Conservation (phyloP, 2,888 invertebrate species). For the Crossocerus cetratus region DNA sequence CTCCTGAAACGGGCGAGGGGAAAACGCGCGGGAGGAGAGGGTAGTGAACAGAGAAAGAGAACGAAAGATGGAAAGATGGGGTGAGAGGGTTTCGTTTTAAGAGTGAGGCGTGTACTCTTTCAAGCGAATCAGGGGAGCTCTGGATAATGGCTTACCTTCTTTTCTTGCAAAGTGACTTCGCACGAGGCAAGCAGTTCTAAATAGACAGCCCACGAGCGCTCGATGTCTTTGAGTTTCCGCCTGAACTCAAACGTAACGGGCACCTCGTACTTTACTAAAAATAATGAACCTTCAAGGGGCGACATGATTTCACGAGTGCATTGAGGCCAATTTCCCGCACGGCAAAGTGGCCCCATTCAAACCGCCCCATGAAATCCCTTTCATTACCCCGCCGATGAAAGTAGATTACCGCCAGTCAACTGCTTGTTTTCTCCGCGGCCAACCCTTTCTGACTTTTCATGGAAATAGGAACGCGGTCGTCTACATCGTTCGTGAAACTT, state of each 20-base stretch:
- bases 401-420: background rate
- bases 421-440: background rate
- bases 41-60: too few relatives aligned
- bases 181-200: constrained; percentile 83
- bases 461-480: too few relatives aligned
- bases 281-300: background rate
- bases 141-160: constrained; percentile 79
- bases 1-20: constrained; percentile 73
- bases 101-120: too few relatives aligned
- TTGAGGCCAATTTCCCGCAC: background rate
- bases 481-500: too few relatives aligned
- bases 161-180: constrained; percentile 84
- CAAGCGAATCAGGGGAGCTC: background rate
- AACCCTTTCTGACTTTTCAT: background rate
- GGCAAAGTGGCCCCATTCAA: background rate
- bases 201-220: constrained; percentile 85
- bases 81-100: too few relatives aligned
- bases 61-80: too few relatives aligned
- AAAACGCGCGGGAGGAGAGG: too few relatives aligned
- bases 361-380: background rate
- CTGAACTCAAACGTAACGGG: constrained; percentile 82
- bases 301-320: constrained; percentile 10
- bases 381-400: background rate
- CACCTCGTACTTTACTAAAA: constrained; percentile 84
- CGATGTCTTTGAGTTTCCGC: constrained; percentile 80